Base-by-base conservation (phyloP, 2,888 invertebrate genomes). In the Dichetophora obliterata region DNA sequence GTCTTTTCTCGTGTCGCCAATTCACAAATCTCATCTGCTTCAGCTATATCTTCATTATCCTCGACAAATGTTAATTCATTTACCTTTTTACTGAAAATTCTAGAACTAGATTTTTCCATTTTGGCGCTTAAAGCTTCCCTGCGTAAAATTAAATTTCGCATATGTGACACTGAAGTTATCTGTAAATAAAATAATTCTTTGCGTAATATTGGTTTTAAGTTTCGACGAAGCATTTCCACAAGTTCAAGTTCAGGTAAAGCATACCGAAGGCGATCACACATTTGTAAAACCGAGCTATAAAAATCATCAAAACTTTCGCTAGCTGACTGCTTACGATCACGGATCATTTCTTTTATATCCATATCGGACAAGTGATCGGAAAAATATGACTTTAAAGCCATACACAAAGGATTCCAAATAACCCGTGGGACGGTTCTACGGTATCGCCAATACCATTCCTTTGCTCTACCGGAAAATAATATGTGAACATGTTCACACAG, bases 281-380 rank as follows among this genome's bases (percentile, higher is more conserved):
- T 37, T 37, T 37, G 37, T 8, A 37, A 37, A 37, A 48, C 69
- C 4, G 71, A 31, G 14, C 73, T 59, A 65, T 75, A 77, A 59
- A 72, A 79, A 24, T 79, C 75, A 34, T 79, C 78, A 52, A 79
- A 79, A 14, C 19, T 50, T 73, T 78, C 75, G 8, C 66, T 69
- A 2, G 50, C 22, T 11, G 43, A 31, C 57, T 78, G 78, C n/a
- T 77, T 78, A 27, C 74, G 37, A 22, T 78, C 77, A 14, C 77
- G 70, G n/a, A 78, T 74, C 24, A n/a, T n/a, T n/a, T n/a, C n/a
- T n/a, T n/a, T n/a, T n/a, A n/a, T n/a, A n/a, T n/a, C n/a, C n/a
- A n/a, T n/a, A n/a, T n/a, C n/a, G n/a, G n/a, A n/a, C n/a, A n/a
- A n/a, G n/a, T n/a, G n/a, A n/a, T n/a, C n/a, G n/a, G n/a, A n/a